Base-by-base conservation (phyloP, 2,888 invertebrate genomes). In the Philaethria dido region DNA sequence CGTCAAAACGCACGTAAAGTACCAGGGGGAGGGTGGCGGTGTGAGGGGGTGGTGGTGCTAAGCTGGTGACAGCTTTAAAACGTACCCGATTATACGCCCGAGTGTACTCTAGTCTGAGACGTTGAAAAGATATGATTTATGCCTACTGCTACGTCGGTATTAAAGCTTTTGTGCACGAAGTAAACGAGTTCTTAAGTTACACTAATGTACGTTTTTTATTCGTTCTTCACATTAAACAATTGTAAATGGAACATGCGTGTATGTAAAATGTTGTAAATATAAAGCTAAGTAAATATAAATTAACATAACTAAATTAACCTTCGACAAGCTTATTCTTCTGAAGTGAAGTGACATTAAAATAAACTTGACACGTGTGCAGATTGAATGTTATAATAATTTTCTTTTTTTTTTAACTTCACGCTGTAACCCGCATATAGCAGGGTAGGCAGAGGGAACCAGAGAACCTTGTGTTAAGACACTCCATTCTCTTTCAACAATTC, bases 1-100 rank as follows among this genome's bases (percentile, higher is more conserved):
- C 90, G 90, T 92, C 91, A 92, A 92, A 92, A 92, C 91, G 92
- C 91, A 91, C 91, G 89, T 90, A 89, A 89, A 91, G 90, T 86
- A 85, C 82, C 82, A 78, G 74, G 72, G 71, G 73, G 73, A 72
- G 61, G 20, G 25, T 2, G 14, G 25, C 11, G 45, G 55, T 33
- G 52, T 16, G 18, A 47, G 44, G 57, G 42, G 57, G 50, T 42
- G 64, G 64, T 42, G 64, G 75, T 69, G 81, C 84, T 90, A 90
- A 92, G 92, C 89, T 85, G 85, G 84, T 85, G 85, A 83, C 86
- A 82, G 64, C 64, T 65, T 89, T 89, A 88, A 89, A 91, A 89
- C 86, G 85, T 84, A 82, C 85, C 89, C 85, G 91, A 88, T 92
- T 90, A 90, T 87, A 85, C 84, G 78, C 77, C 84, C 80, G 84